A percentile compares a stretch with the other conserved stretches of the same genome.
Evolutionary conservation across 1,140 invertebrate genomes (phyloP).

Genomic region (Onthophagus taurus): DNA sequence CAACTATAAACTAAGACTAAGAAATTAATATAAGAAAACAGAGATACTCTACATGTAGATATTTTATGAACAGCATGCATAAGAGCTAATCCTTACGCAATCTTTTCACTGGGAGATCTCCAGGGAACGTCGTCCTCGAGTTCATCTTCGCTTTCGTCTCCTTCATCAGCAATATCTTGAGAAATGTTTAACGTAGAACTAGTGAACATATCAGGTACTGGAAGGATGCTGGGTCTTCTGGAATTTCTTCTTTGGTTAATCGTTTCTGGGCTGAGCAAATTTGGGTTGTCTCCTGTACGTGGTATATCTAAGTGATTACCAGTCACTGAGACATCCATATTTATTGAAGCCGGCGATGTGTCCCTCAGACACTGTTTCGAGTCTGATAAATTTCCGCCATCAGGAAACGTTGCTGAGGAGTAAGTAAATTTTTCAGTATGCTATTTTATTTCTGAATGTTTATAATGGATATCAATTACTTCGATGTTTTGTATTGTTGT

Average conservation of each 20-base stretch:
- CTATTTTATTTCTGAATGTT: not conserved
- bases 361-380: constrained; percentile 56
- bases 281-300: constrained; percentile 61
- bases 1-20: no score
- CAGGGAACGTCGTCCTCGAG: constrained; percentile 81
- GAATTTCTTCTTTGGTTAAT: constrained; percentile 70
- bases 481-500: no score
- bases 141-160: constrained; percentile 78
- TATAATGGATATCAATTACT: not conserved
- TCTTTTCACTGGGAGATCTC: constrained; percentile 80
- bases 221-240: constrained; percentile 72
- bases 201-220: constrained; percentile 81
- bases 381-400: constrained; percentile 40
- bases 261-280: constrained; percentile 70
- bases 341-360: constrained; percentile 48
- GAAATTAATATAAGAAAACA: no score
- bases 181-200: constrained; percentile 65
- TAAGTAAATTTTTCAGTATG: constrained; percentile 5
- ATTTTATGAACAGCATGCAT: no score
- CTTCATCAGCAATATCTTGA: constrained; percentile 59
- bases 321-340: constrained; percentile 46
- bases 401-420: constrained; percentile 30
- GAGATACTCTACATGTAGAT: no score
- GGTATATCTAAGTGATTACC: constrained; percentile 73
- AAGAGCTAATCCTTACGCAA: constrained; percentile 71